Evolutionary conservation across 30 jellyfish, hydroid and myxozoan genomes (phyloP), one percentile per base, ranked within the genome.

Genomic region (Aurelia coerulea): DNA sequence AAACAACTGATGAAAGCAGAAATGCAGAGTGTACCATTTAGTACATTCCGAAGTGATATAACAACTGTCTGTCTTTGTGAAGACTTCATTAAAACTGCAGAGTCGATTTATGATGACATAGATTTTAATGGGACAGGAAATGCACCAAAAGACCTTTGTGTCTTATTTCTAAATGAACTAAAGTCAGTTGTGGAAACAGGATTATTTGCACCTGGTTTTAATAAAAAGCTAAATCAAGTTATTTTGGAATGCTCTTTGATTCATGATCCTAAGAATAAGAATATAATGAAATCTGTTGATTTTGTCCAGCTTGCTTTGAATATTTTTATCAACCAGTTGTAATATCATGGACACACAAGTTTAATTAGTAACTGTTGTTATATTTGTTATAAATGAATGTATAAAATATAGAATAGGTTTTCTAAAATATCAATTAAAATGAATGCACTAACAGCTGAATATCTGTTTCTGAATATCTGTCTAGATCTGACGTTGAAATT

Each of bases 111-210:
- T 63, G 49, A 53, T 4, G 96, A 76, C 68, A 68, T 87, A 32
- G 96, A 87, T 68, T 75, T 87, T 50, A 46, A 41, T 29, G 96
- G 90, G 16, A 66, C 29, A 51, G 90, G 86, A 23, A 52, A 63
- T 49, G 96, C 96, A 16, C 70, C 59, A 52, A 78, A 23, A n/a
- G 70, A 73, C 32, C 86, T 87, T 52, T 87, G 96, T 65, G 11
- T 15, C 19, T 35, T 59, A 12, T 58, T 87, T 39, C 29, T 87
- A 16, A 29, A 76, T 18, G 89, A 87, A 17, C 46, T 87, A 0
- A 67, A 70, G 32, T 15, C 53, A 8, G 0, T 76, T 10, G 33
- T 77, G 18, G 29, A 6, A 16, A 59, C 33, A 23, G 78, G 53
- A 74, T 2, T 73, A 10, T 11, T 42, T 1, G 33, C 10, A 7